Conservation (phyloP, 2,797 vertebrate genomes). For the Loriculus beryllinus region DNA sequence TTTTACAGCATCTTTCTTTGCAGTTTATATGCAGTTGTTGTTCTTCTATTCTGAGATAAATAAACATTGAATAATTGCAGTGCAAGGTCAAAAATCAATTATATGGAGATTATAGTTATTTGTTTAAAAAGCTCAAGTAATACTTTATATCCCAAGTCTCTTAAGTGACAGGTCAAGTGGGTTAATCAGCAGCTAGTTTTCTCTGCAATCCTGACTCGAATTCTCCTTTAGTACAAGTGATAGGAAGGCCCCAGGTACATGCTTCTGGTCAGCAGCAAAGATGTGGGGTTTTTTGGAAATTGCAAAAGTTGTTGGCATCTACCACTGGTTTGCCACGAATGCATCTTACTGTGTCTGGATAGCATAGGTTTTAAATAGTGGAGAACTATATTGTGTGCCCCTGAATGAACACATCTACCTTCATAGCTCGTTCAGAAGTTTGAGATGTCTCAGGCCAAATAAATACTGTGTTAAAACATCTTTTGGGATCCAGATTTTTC, state of each 20-base stretch:
- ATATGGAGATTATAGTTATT: conserved; percentile 60
- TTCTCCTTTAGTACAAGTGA: neutral
- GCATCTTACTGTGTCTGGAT: neutral
- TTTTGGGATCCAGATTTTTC: neutral
- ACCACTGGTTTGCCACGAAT: neutral
- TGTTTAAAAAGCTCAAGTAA: conserved; percentile 55
- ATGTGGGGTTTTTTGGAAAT: neutral
- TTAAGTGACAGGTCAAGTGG: neutral
- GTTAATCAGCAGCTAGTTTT: conserved; percentile 33
- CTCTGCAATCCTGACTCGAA: conserved; percentile 1
- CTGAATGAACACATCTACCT: neutral
- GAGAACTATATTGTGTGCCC: neutral
- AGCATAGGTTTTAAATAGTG: neutral
- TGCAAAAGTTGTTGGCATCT: neutral
- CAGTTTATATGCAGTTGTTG: neutral
- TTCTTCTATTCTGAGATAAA: conserved; percentile 33
- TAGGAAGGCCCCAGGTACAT: neutral
- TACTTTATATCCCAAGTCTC: conserved; percentile 42
- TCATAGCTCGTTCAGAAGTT: neutral
- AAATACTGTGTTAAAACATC: neutral
- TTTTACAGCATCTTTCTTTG: neutral
- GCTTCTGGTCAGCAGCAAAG: neutral
- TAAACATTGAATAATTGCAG: conserved; percentile 30
- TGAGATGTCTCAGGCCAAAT: neutral
- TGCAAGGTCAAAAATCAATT: conserved; percentile 61